Conservation (phyloP, 2,888 invertebrate genomes). For the Epirrita christyi region DNA sequence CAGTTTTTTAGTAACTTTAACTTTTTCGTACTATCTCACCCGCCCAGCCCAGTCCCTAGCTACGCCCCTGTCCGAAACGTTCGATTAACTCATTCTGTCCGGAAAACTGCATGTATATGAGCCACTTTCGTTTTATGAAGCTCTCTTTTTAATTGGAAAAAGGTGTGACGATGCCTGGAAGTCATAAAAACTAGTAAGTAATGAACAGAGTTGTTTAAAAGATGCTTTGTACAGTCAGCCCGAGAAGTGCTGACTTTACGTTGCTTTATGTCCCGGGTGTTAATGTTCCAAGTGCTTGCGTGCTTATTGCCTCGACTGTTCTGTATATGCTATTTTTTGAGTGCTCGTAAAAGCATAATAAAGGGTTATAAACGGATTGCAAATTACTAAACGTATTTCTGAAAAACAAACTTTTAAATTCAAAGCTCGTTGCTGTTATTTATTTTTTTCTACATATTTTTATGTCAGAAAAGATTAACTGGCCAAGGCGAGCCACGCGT, state of each 20-base stretch:
- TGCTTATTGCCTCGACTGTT: constrained; percentile 8
- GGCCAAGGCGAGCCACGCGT: too few species aligned
- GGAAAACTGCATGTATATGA: constrained; percentile 44
- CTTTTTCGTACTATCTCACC: background rate
- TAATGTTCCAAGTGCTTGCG: constrained; percentile 20
- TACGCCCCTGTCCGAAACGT: constrained; percentile 36
- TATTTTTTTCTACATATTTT: too few species aligned
- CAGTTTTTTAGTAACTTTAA: too few species aligned
- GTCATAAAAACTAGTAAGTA: constrained; percentile 26
- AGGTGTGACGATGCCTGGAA: constrained; percentile 24
- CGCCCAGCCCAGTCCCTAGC: background rate
- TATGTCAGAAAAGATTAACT: too few species aligned
- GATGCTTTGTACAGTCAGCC: constrained; percentile 10
- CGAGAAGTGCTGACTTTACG: constrained; percentile 3
- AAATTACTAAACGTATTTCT: too few species aligned
- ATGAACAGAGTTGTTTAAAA: constrained; percentile 18
- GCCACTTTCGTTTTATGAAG: constrained; percentile 29
- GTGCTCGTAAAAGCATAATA: constrained; percentile 14
- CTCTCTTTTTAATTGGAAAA: constrained; percentile 36
- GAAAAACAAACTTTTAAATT: too few species aligned
- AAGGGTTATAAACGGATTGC: too few species aligned
- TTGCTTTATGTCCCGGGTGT: constrained; percentile 15
- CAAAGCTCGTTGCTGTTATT: too few species aligned
- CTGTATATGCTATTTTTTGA: constrained; percentile 17
- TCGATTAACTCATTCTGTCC: constrained; percentile 59